Percentiles rank a stretch among this genome's conserved stretches.
phyloP scores from a whole-genome alignment of 2,888 invertebrate genomes.

The Lasioglossum calceatum region DNA sequence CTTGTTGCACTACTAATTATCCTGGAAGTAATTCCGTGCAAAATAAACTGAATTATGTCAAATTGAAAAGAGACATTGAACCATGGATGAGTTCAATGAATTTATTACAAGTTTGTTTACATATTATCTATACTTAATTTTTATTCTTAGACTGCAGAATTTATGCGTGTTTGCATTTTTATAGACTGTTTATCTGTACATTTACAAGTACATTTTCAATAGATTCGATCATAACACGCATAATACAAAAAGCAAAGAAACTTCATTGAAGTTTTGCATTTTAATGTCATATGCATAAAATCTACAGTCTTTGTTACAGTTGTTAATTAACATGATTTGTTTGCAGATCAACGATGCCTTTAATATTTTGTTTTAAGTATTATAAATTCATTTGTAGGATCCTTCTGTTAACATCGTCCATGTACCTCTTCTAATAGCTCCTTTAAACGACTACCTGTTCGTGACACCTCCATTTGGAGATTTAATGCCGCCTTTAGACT shows the following conservation, averaged over 20 bases:
- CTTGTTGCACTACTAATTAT: conserved; percentile 30
- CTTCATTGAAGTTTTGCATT: background rate
- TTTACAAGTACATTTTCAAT: background rate
- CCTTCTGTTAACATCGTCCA: conserved; percentile 85
- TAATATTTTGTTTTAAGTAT: background rate
- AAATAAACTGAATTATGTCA: conserved; percentile 80
- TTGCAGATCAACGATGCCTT: too few relatives aligned
- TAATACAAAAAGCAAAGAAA: background rate
- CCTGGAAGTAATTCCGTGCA: conserved; percentile 74
- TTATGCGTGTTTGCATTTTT: background rate
- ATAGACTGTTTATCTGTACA: background rate
- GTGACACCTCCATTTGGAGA: conserved; percentile 87
- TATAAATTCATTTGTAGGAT: conserved; percentile 34
- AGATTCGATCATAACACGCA: background rate
- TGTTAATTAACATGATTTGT: background rate
- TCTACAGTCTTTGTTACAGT: background rate
- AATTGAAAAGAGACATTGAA: conserved; percentile 84
- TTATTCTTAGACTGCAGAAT: background rate
- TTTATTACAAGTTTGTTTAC: conserved; percentile 65
- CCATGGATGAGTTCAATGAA: conserved; percentile 85
- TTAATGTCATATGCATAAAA: background rate
- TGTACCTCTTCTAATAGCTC: conserved; percentile 87
- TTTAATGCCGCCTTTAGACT: conserved; percentile 86
- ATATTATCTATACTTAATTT: conserved; percentile 31
- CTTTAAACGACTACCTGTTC: conserved; percentile 87